Base-by-base conservation (phyloP, 2,888 invertebrate genomes). In the Microplitis manilae region DNA sequence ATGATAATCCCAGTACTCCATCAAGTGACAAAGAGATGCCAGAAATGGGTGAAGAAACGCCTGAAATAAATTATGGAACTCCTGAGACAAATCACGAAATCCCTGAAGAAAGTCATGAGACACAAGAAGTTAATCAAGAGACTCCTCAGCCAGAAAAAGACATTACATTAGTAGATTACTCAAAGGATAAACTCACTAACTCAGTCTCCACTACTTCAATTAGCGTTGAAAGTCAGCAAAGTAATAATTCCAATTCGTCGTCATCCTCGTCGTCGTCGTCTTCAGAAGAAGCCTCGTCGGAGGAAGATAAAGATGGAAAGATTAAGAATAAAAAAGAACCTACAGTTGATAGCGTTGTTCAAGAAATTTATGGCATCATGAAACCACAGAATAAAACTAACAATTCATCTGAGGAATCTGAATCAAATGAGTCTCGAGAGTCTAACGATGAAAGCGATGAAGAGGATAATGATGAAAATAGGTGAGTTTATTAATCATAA, bases 381-480 rank as follows among this genome's bases (percentile, higher is more conserved):
- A 85, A 83, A 60, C 81, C 85, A 0, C 40, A 77, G 38, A 74
- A 74, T 68, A 71, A 67, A 20, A 74, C 61, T 17, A 77, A 76
- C 38, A 40, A 79, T 40, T 83, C 83, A 1, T 70, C 81, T 1
- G 80, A 80, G 30, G 75, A 80, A 76, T 72, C 77, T 4, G 75
- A 80, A 30, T 77, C 79, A 4, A 77, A 68, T 2, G 78, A 81
- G 7, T 79, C 77, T 9, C 81, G 84, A 15, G 81, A 79, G 64
- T 75, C 77, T 68, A 73, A 59, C n/a, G 72, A 79, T 2, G 62
- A 70, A 1, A 69, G 70, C 17, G 73, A 80, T n/a, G 69, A 39
- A n/a, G 88, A 87, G 6, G 84, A 85, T 68, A 81, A 85, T 2
- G 87, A 87, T 59, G 87, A 88, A 69, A 86, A 76, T 17, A 86